Conservation (phyloP, 2,888 invertebrate species). For the Perizoma flavofasciatum region DNA sequence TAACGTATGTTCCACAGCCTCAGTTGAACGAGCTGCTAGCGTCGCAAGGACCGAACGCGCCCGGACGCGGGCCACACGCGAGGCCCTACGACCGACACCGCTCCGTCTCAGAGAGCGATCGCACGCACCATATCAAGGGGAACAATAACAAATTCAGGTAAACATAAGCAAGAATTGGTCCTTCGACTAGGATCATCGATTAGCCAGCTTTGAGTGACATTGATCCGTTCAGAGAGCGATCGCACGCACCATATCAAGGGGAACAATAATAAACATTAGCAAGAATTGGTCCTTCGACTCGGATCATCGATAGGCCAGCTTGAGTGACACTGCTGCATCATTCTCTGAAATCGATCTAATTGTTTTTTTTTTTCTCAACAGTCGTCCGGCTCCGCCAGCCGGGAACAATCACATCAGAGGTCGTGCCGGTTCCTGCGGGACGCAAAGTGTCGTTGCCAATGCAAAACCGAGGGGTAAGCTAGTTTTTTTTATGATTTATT, state of each 20-base stretch:
- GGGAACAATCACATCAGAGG: slow-evolving; percentile 56
- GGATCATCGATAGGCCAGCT: too few species aligned
- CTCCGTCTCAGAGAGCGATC: slow-evolving; percentile 76
- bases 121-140: slow-evolving; percentile 33
- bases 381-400: slow-evolving; percentile 25
- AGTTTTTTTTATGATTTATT: neutral
- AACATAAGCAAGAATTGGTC: neutral
- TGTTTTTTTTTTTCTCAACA: slow-evolving; percentile 7
- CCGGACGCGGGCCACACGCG: slow-evolving; percentile 79
- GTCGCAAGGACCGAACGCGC: slow-evolving; percentile 61
- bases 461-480: slow-evolving; percentile 57
- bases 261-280: slow-evolving; percentile 27
- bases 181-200: neutral
- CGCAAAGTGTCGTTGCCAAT: slow-evolving; percentile 69
- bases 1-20: slow-evolving; percentile 75
- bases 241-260: slow-evolving; percentile 36
- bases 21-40: slow-evolving; percentile 83
- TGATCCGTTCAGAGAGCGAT: slow-evolving; percentile 78
- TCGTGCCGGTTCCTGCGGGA: slow-evolving; percentile 75
- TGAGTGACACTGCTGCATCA: too few species aligned
- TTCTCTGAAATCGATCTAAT: too few species aligned
- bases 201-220: too few species aligned
- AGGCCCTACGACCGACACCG: slow-evolving; percentile 71
- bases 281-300: neutral
- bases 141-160: slow-evolving; percentile 43